Evolutionary conservation across 1,140 invertebrate genomes (phyloP), one percentile per base, ranked within the genome.

Genomic region (Drosophila baimaii): DNA sequence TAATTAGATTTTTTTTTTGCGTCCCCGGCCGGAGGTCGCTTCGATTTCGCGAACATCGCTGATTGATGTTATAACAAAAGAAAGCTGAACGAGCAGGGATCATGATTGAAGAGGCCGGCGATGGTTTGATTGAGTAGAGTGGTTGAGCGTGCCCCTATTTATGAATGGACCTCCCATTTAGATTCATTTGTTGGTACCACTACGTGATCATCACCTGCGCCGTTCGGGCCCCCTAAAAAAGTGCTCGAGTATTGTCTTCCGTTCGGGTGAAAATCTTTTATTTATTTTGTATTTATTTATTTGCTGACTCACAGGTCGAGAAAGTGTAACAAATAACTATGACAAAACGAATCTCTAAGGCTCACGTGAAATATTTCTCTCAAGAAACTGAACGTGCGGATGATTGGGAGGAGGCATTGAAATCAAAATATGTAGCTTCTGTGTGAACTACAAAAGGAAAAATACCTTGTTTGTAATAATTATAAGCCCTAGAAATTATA

Each of bases 301-400:
- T 10, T 56, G 72, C 72, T 49, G 73, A 72, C 35, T 81, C 74
- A 80, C 39, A 52, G 44, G 31, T 31, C 74, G 79, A 78, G 79
- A 81, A 81, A 81, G 79, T 81, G 79, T 82, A 69, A 66, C 79
- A 74, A 78, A 78, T 82, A 74, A 37, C 44, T 73, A 52, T 69
- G 61, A 77, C 73, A 73, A 77, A 49, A 68, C 27, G 64, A 54
- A 58, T 58, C 35, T 51, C n/a, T 1, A 29, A 7, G 47, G 47
- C 25, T 27, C 47, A 19, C 29, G 13, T 35, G 49, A 35, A 52
- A 52, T 35, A 52, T 31, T 52, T 52, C 51, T 13, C 51, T 21
- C 21, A 52, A 10, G 29, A 21, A 33, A 21, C 8, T 35, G 19
- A 19, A 3, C 29, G 35, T n/a, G 51, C 8, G n/a, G 27, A 12